Base-by-base conservation (phyloP, 1,140 invertebrate genomes). In the Proales similis region DNA sequence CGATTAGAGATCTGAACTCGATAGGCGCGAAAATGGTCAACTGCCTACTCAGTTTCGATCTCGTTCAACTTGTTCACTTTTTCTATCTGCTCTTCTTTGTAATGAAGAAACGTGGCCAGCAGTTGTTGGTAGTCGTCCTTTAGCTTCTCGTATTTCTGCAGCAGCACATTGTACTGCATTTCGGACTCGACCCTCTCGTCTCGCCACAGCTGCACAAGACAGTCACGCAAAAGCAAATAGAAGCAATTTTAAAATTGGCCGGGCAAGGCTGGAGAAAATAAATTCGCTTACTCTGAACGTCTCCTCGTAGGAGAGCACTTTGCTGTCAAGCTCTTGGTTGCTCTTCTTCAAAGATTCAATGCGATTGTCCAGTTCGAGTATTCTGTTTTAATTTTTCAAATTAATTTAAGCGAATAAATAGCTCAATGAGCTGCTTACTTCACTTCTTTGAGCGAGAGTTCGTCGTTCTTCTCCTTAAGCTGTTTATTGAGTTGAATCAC, bases 121-220 rank as follows among this genome's bases (percentile, higher is more conserved):
- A 95, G 76, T 65, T 88, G 83, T 29, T 83, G 79, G 79, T 94
- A 91, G 78, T 94, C 90, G 71, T 89, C 85, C 84, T 92, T 77
- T 42, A 83, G 79, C 79, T 85, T 87, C 45, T 86, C 80, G 69
- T 90, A 79, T 76, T 92, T 93, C 49, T 90, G 86, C 78, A 95
- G 89, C 24, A 93, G 78, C 42, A 86, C 81, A 65, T 83, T 83
- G 77, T 87, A 92, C 12, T 88, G 86, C 66, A 96, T 79, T 71
- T 93, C 89, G 49, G 93, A 75, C 3, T 91, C 90, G 74, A 90
- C 86, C 73, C 95, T 87, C 78, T 97, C 92, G 79, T 97, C 92
- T 71, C 86, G 82, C 36, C 95, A 72, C 65, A 88, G 83, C 79
- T 92, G 84, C 12, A 60, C 53, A 14, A 33, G 32, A 42, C 53